Conservation (phyloP, 2,113 vertebrate species). For the Phocoena phocoena region DNA sequence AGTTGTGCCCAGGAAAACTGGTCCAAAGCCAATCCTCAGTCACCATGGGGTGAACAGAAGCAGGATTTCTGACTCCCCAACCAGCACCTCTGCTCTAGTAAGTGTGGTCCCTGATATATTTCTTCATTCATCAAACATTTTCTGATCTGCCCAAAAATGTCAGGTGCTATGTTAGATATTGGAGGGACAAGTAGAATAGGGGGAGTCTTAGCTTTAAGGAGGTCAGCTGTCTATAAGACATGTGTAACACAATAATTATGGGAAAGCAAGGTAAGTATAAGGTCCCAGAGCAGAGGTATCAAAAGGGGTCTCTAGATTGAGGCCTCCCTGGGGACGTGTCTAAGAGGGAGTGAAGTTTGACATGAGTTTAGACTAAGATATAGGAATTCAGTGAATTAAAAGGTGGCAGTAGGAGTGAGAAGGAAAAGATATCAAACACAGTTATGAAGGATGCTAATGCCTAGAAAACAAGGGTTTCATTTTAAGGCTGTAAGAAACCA, state of each 20-base stretch:
- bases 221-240: background rate
- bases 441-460: background rate
- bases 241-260: background rate
- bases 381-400: background rate
- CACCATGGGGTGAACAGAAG: background rate
- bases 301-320: background rate
- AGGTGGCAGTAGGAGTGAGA: background rate
- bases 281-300: too few species aligned
- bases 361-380: background rate
- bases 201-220: background rate
- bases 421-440: background rate
- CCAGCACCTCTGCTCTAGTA: background rate
- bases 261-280: background rate
- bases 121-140: background rate
- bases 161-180: background rate
- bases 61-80: background rate
- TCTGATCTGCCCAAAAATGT: background rate
- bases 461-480: background rate
- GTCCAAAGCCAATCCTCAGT: background rate
- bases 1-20: background rate
- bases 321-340: background rate
- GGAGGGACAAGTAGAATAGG: background rate
- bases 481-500: background rate
- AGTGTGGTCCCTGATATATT: background rate
- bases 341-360: background rate